Evolutionary conservation across 1,140 invertebrate genomes (phyloP).

Genomic region (Melanaphis sacchari): DNA sequence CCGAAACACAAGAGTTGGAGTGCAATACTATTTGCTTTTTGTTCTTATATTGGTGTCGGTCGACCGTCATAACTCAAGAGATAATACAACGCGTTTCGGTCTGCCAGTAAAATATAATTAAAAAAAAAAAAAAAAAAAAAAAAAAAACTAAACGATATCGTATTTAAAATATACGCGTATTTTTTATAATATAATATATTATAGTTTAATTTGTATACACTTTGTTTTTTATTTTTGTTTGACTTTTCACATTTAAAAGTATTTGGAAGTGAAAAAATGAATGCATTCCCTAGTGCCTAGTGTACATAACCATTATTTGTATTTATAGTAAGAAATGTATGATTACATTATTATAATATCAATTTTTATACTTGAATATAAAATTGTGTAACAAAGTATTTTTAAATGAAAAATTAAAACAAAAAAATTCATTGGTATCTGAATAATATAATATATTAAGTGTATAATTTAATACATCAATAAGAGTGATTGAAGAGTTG

Average conservation of each 20-base stretch:
- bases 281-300: neutral
- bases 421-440: neutral
- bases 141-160: neutral
- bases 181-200: neutral
- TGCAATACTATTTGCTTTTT: neutral
- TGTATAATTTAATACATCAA: neutral
- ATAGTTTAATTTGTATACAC: neutral
- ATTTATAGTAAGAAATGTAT: neutral
- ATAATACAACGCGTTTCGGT: neutral
- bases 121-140: constrained; percentile 10
- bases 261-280: neutral
- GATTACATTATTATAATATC: neutral
- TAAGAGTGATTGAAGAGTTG: neutral
- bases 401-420: neutral
- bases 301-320: neutral
- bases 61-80: neutral
- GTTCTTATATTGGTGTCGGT: constrained; percentile 5
- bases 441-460: neutral
- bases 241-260: neutral
- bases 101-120: constrained; percentile 14
- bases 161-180: neutral
- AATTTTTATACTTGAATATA: neutral
- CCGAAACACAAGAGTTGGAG: neutral
- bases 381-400: neutral
- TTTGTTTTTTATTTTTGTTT: neutral